Percentiles rank a stretch among this genome's conserved stretches.
Conservation (phyloP, 2,113 vertebrate genomes). For the Micronisus gabar region DNA sequence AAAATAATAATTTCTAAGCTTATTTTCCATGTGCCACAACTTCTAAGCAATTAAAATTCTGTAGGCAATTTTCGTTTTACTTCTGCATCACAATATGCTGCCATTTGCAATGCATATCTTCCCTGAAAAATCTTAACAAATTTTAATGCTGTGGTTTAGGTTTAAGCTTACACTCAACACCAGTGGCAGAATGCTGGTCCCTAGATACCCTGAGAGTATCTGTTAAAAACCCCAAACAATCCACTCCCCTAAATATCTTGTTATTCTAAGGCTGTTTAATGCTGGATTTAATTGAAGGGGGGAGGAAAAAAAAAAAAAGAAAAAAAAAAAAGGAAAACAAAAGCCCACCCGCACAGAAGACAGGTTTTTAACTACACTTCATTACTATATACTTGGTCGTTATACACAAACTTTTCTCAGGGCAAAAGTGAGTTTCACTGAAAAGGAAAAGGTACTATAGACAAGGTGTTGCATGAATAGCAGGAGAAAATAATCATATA, state of each 20-base stretch:
- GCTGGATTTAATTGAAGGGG: not conserved
- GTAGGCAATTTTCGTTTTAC: not conserved
- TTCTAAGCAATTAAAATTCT: not conserved
- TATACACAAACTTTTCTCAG: not conserved
- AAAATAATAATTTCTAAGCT: not conserved
- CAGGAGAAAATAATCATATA: slow-evolving; percentile 5
- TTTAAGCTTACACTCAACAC: not conserved
- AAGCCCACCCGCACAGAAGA: not conserved
- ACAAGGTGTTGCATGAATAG: not conserved
- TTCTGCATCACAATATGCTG: not conserved
- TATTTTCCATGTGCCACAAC: not conserved
- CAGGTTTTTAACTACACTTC: not conserved
- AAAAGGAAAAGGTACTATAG: not conserved
- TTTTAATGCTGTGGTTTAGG: not conserved
- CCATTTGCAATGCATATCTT: not conserved
- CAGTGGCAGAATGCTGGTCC: not conserved
- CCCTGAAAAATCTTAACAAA: not conserved
- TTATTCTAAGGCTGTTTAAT: not conserved
- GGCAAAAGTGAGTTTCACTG: not conserved
- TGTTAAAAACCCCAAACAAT: not conserved
- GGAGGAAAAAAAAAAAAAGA: accelerated
- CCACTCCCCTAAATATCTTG: not conserved
- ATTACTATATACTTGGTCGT: not conserved
- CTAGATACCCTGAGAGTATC: not conserved
- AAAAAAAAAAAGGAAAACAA: not conserved